These are phyloP conservation scores for Microcebus jonahi DNA, from an alignment of 2,113 vertebrate species.

Conservation along the genomic window DNA sequence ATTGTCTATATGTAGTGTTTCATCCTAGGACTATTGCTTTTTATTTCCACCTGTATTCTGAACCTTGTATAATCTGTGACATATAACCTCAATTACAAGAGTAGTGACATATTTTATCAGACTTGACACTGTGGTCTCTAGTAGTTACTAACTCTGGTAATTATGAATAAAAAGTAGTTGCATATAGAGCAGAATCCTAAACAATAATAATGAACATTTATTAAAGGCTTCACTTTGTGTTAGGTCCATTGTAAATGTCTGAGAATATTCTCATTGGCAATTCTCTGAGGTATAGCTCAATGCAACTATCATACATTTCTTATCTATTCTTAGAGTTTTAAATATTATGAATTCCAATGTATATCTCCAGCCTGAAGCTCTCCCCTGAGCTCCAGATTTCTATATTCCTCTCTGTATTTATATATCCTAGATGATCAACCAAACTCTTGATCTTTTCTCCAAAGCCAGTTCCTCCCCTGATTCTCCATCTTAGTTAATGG, in stretches of 20 bases:
- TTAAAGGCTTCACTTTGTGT: constrained; percentile 7
- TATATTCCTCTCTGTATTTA: background rate
- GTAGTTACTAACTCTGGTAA: background rate
- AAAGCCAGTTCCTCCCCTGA: background rate
- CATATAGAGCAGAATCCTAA: background rate
- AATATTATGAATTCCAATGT: background rate
- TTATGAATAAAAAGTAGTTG: constrained; percentile 18
- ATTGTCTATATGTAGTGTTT: background rate
- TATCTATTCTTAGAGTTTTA: background rate
- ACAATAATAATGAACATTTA: background rate
- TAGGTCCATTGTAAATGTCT: background rate
- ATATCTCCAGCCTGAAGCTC: background rate
- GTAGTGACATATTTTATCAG: background rate
- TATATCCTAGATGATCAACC: background rate
- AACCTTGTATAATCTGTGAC: background rate
- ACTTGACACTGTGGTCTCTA: background rate
- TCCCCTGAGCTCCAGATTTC: background rate
- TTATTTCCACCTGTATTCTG: background rate
- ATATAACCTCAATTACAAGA: background rate
- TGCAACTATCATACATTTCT: background rate
- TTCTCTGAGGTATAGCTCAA: background rate
- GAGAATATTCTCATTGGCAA: background rate
- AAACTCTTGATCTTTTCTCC: background rate
- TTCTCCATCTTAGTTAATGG: background rate
- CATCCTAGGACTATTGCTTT: background rate